Conservation (phyloP, 2,888 invertebrate species). For the Luperina nickerlii region DNA sequence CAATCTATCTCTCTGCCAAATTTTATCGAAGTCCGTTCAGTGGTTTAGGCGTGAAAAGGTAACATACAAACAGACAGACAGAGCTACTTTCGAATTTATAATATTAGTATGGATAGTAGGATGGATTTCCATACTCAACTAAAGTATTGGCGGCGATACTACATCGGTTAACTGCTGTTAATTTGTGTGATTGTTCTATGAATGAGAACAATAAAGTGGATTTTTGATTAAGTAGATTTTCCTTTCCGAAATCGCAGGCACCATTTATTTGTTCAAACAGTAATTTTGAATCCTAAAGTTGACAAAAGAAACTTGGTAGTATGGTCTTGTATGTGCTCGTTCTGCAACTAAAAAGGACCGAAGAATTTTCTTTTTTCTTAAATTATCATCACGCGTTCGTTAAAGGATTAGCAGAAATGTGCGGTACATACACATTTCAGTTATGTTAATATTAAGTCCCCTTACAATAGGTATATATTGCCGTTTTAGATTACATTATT, state of each 20-base stretch:
- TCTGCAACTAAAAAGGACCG: neutral
- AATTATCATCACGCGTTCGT: neutral
- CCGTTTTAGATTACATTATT: neutral
- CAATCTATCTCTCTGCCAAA: too few species aligned
- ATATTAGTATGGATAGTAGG: too few species aligned
- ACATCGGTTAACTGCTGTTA: constrained; percentile 60
- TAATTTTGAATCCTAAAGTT: neutral
- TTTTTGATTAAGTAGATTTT: neutral
- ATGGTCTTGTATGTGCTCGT: neutral
- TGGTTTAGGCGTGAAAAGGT: too few species aligned
- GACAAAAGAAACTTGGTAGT: neutral
- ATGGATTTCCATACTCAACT: constrained; percentile 73
- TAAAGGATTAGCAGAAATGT: neutral
- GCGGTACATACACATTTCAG: neutral
- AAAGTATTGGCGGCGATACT: constrained; percentile 81
- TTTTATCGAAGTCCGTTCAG: too few species aligned
- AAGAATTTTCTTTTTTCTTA: neutral
- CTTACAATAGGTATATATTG: neutral
- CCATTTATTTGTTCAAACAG: neutral
- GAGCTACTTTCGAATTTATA: too few species aligned
- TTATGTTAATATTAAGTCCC: neutral
- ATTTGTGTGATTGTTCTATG: neutral
- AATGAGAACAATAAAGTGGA: constrained; percentile 22
- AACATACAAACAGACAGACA: too few species aligned
- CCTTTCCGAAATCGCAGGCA: neutral